Evolutionary conservation across 2,113 vertebrate species (phyloP).

Genomic region (Hypomesus transpacificus): DNA sequence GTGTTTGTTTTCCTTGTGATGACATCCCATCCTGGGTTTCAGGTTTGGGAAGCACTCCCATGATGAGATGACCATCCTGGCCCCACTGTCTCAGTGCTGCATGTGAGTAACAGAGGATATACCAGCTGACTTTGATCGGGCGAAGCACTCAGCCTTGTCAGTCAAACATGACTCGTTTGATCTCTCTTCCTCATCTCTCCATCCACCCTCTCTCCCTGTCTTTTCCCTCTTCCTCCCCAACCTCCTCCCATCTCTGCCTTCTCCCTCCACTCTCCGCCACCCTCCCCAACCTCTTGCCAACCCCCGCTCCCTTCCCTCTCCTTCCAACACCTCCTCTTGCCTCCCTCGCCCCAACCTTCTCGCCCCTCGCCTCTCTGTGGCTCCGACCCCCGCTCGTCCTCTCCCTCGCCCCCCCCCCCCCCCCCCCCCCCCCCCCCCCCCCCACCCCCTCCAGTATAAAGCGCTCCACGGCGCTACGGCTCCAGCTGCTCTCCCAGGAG

Average conservation of each 20-base stretch:
- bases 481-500: constrained; percentile 75
- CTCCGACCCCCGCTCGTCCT: background rate
- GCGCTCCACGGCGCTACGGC: constrained; percentile 76
- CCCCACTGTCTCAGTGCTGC: constrained; percentile 91
- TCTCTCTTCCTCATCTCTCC: background rate
- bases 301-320: background rate
- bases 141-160: background rate
- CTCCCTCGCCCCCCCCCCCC: background rate
- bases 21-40: constrained; percentile 24
- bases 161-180: background rate
- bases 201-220: no score
- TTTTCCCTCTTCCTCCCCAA: no score
- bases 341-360: background rate
- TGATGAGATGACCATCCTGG: constrained; percentile 89
- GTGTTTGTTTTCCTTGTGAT: background rate
- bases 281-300: background rate
- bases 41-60: constrained; percentile 90
- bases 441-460: constrained; percentile 77
- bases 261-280: no score
- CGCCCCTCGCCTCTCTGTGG: background rate
- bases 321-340: background rate
- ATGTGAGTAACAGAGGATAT: constrained; percentile 72
- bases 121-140: background rate
- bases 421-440: background rate
- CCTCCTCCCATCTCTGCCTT: no score